These are phyloP conservation scores for Trachythela sp. DNA, from an alignment of 64 coral and sea anemone species.

Conservation along the genomic window DNA sequence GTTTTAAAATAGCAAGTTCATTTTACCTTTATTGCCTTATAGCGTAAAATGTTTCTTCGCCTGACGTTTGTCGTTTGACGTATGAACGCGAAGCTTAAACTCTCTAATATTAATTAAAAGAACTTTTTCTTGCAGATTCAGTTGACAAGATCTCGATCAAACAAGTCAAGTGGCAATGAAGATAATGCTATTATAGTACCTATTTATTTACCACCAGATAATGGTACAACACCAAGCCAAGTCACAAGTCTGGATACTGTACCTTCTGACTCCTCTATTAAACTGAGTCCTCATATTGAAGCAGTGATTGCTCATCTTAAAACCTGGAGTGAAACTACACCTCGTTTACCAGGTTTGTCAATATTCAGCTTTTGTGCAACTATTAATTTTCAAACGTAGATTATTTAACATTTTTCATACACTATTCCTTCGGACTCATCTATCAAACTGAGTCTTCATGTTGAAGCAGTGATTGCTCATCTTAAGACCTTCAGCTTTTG, in stretches of 20 bases:
- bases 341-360: too few relatives aligned
- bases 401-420: too few relatives aligned
- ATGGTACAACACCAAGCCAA: background rate
- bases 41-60: too few relatives aligned
- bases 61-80: too few relatives aligned
- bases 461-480: background rate
- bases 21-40: too few relatives aligned
- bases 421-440: background rate
- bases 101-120: too few relatives aligned
- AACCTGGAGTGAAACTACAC: too few relatives aligned
- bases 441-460: background rate
- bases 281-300: background rate
- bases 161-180: background rate
- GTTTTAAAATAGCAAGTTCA: too few relatives aligned
- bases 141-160: background rate
- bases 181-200: conserved; percentile 12
- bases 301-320: conserved; percentile 8
- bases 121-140: background rate
- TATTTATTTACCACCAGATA: background rate
- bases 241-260: background rate
- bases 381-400: too few relatives aligned
- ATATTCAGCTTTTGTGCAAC: too few relatives aligned
- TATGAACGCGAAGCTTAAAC: too few relatives aligned
- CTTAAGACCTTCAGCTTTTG: background rate
- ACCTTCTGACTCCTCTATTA: background rate